phyloP scores from a whole-genome alignment of 2,797 vertebrate genomes.

The Lagorchestes hirsutus region DNA sequence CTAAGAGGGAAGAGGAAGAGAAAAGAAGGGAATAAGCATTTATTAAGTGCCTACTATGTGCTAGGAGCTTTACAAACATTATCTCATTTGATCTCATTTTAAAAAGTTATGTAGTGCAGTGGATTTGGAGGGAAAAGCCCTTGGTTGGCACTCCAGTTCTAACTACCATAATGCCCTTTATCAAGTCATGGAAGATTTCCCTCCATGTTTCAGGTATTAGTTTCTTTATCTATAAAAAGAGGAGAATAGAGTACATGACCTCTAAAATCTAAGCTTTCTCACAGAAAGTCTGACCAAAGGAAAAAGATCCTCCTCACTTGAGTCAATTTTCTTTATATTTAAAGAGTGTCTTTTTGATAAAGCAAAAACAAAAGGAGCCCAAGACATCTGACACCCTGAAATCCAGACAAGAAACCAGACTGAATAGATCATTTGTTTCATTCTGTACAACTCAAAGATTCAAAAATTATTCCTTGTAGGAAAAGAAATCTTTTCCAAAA shows the following conservation, averaged over 20 bases:
- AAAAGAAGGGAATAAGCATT: background rate
- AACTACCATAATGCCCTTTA: background rate
- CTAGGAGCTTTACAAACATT: background rate
- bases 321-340: conserved; percentile 43
- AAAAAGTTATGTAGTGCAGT: background rate
- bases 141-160: background rate
- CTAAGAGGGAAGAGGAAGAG: background rate
- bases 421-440: conserved; percentile 43
- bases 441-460: conserved; percentile 35
- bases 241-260: background rate
- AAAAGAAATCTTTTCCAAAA: conserved; percentile 57
- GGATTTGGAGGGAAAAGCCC: background rate
- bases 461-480: conserved; percentile 48
- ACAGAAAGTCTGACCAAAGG: background rate
- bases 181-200: background rate
- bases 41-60: background rate
- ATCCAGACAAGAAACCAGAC: conserved; percentile 35
- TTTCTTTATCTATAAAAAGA: background rate
- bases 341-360: background rate
- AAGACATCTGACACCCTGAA: conserved; percentile 34
- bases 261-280: background rate
- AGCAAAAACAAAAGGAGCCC: conserved; percentile 32
- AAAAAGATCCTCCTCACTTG: background rate
- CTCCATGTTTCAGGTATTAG: background rate
- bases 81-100: background rate